phyloP scores from a whole-genome alignment of 2,888 invertebrate genomes.

The Muschampia plurimacula region DNA sequence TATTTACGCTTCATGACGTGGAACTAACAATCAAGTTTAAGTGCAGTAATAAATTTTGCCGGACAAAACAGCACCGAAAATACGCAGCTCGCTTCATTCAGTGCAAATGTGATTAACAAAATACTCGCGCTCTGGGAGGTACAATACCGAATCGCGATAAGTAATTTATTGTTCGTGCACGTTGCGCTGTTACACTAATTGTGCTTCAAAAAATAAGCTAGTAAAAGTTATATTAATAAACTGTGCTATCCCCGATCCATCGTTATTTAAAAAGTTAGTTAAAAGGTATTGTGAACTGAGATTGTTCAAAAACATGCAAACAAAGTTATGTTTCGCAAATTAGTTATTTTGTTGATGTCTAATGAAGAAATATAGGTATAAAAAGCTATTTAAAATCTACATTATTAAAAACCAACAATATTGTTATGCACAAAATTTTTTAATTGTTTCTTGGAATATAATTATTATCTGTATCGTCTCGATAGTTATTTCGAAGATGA shows the following conservation, averaged over 20 bases:
- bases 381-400: too few relatives aligned
- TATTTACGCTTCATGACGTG: slow-evolving; percentile 47
- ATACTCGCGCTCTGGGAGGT: slow-evolving; percentile 47
- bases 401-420: too few relatives aligned
- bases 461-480: too few relatives aligned
- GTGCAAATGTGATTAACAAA: slow-evolving; percentile 51
- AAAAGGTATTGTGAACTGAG: slow-evolving; percentile 4
- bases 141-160: slow-evolving; percentile 39
- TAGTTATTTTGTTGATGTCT: not conserved
- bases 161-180: slow-evolving; percentile 40
- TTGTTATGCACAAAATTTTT: too few relatives aligned
- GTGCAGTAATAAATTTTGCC: slow-evolving; percentile 50
- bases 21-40: slow-evolving; percentile 52
- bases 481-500: too few relatives aligned
- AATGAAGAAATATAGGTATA: not conserved
- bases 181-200: slow-evolving; percentile 38
- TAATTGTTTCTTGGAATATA: too few relatives aligned
- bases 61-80: slow-evolving; percentile 50
- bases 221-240: slow-evolving; percentile 32
- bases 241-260: slow-evolving; percentile 10
- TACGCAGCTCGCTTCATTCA: slow-evolving; percentile 49
- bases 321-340: not conserved
- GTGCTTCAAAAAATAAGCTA: slow-evolving; percentile 37
- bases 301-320: not conserved
- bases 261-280: slow-evolving; percentile 16